Evolutionary conservation across 2,888 invertebrate genomes (phyloP), one percentile per base, ranked within the genome.

Genomic region (Zygothrica quintamaculata): DNA sequence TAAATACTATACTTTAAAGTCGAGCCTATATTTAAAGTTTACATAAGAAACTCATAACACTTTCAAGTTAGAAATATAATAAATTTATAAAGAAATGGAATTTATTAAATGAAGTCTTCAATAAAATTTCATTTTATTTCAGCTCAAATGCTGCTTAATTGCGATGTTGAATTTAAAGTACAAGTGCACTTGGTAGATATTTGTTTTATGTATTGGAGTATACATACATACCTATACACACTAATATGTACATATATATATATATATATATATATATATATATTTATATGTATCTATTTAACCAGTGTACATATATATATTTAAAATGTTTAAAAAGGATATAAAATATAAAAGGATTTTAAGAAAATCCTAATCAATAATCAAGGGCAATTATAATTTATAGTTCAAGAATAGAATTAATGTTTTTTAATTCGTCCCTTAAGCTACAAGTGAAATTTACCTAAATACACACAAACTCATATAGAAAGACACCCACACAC

Each of bases 361-460:
- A n/a, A n/a, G n/a, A n/a, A n/a, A n/a, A n/a, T n/a, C n/a, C n/a
- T n/a, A n/a, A n/a, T n/a, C n/a, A n/a, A n/a, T n/a, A n/a, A n/a
- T n/a, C n/a, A n/a, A n/a, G n/a, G n/a, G n/a, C n/a, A n/a, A n/a
- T n/a, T n/a, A 11, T 11, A 1, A n/a, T 2, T 12, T 42, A 4
- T 36, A 15, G 36, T 7, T 15, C n/a, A n/a, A n/a, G n/a, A n/a
- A n/a, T n/a, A n/a, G n/a, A n/a, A 13, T 12, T 39, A 18, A n/a
- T 25, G 0, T 36, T 25, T 39, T 31, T 33, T 18, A n/a, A n/a
- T n/a, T n/a, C n/a, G n/a, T 37, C 39, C 29, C 1, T 5, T 22
- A 42, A 59, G 69, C 58, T 31, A 64, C 65, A 64, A 64, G 55
- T 56, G 47, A 26, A 53, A 55, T 61, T 77, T 51, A 42, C 56